Evolutionary conservation across 2,888 invertebrate genomes (phyloP).

Genomic region (Tillus elongatus): DNA sequence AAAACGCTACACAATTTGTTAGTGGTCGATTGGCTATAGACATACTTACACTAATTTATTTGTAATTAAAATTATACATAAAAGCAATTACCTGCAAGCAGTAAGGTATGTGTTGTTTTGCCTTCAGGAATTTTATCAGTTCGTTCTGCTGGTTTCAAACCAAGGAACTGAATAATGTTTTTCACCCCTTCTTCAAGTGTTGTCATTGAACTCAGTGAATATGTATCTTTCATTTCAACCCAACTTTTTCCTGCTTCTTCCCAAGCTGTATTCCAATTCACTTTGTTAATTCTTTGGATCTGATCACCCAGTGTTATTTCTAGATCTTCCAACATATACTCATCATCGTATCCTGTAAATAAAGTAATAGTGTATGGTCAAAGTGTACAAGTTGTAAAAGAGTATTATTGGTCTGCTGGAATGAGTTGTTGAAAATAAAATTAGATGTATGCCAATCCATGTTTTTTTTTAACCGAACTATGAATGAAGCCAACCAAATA

Average conservation of each 20-base stretch:
- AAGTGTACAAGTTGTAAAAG: too few species aligned
- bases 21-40: too few species aligned
- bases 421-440: too few species aligned
- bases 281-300: conserved; percentile 67
- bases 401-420: too few species aligned
- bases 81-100: conserved; percentile 58
- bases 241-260: conserved; percentile 51
- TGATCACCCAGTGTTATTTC: conserved; percentile 81
- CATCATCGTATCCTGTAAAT: conserved; percentile 74
- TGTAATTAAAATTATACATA: too few species aligned
- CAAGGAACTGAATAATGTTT: conserved; percentile 72
- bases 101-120: conserved; percentile 69
- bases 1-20: too few species aligned
- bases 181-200: conserved; percentile 77
- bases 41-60: too few species aligned
- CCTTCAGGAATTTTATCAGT: conserved; percentile 77
- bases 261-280: conserved; percentile 63
- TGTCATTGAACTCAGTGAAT: conserved; percentile 70
- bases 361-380: too few species aligned
- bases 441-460: too few species aligned
- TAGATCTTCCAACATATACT: conserved; percentile 90
- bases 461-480: too few species aligned
- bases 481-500: too few species aligned
- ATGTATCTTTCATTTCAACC: conserved; percentile 84
- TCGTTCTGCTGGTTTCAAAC: conserved; percentile 76